Base-by-base conservation (phyloP, 2,888 invertebrate species). In the Patella pellucida region DNA sequence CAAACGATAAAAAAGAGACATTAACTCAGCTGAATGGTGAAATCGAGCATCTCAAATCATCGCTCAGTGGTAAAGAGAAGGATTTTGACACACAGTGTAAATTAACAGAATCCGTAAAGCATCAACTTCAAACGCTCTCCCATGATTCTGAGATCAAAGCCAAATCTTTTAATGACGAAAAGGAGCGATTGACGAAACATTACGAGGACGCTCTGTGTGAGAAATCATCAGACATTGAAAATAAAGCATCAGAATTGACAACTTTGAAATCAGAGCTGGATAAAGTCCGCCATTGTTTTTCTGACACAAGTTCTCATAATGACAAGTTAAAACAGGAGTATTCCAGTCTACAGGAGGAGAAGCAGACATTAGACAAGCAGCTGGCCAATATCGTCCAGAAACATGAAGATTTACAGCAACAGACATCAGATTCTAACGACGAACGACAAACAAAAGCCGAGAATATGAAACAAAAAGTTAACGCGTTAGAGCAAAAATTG, bases 191-290 rank as follows among this genome's bases (percentile, higher is more conserved):
- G 54, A 82, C 82, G 68, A 86, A 83, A 78, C 78, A 80, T 72
- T 62, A 68, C 52, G 73, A 76, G 72, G 67, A 74, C n/a, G 52
- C 23, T 41, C 41, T 83, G 12, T 81, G 77, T 15, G 81, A 81
- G 51, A 83, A 79, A 72, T 77, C 82, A 27, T 78, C 79, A 54
- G 81, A 82, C 71, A 67, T 81, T n/a, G 69, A 78, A 23, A 78
- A 76, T 72, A 56, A 73, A 16, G 78, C 76, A 62, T 75, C 78
- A 23, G 83, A 84, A 56, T 27, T 79, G 14, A 82, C 79, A 68
- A 78, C 52, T 11, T 23, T 77, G 16, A 72, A 72, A 62, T 68
- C 41, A 31, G 78, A 78, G 31, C 76, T 79, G 9, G 77, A 79
- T 27, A 76, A 77, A 72, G 77, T 77, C 14, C 70, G 78, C 16